Conservation (phyloP, 1,140 invertebrate genomes). For the Tetraneura akinire region DNA sequence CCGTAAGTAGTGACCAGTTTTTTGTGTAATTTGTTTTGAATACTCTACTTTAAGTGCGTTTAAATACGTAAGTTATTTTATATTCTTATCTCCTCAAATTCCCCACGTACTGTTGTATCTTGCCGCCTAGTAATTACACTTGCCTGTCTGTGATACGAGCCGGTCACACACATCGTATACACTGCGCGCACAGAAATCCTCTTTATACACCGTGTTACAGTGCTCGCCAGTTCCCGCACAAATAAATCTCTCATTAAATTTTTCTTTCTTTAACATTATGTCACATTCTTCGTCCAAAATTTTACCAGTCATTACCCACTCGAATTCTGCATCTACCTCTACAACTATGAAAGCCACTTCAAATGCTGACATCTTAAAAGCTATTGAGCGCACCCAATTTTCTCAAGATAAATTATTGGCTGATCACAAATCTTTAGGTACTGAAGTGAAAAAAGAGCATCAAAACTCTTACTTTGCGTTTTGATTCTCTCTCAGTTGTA, state of each 20-base stretch:
- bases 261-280: neutral
- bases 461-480: neutral
- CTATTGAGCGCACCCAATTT: neutral
- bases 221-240: neutral
- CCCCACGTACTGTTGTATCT: neutral
- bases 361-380: neutral
- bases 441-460: neutral
- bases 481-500: neutral
- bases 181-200: neutral
- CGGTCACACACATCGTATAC: neutral
- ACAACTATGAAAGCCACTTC: neutral
- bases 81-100: neutral
- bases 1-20: neutral
- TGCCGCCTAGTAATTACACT: neutral
- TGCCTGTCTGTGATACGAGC: neutral
- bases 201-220: neutral
- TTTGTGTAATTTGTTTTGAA: neutral
- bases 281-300: neutral
- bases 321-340: neutral
- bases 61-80: neutral
- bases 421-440: neutral
- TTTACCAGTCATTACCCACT: neutral
- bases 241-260: neutral
- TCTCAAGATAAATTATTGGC: neutral
- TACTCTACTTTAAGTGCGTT: neutral